phyloP scores from a whole-genome alignment of 2,797 vertebrate species.

The Ptychadena robeensis region DNA sequence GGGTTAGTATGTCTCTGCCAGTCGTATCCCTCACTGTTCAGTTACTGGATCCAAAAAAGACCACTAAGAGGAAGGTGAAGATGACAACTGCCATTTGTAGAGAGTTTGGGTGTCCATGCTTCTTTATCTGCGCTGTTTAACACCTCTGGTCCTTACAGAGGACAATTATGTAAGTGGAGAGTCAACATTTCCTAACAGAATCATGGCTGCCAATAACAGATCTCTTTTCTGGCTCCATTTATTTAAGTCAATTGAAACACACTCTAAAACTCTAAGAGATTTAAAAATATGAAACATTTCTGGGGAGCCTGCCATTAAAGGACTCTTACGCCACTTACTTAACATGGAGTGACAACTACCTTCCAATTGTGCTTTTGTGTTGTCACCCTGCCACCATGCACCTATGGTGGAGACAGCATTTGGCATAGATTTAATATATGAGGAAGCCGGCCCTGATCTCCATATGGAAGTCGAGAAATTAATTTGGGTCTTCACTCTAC shows the following conservation, averaged over 20 bases:
- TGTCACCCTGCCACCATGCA: too few relatives aligned
- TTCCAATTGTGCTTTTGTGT: too few relatives aligned
- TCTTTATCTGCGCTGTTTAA: constrained; percentile 42
- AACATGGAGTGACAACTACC: too few relatives aligned
- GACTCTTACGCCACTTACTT: too few relatives aligned
- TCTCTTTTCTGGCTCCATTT: neutral
- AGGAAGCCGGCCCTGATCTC: too few relatives aligned
- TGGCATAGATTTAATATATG: too few relatives aligned
- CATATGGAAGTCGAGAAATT: too few relatives aligned
- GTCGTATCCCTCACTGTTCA: neutral
- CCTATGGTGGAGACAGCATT: too few relatives aligned
- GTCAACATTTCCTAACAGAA: constrained; percentile 29
- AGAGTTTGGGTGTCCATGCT: constrained; percentile 10
- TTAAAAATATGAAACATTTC: too few relatives aligned
- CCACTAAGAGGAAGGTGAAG: constrained; percentile 52
- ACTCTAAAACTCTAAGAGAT: too few relatives aligned
- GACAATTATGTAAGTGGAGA: constrained; percentile 17
- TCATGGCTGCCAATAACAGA: constrained; percentile 16
- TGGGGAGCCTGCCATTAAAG: too few relatives aligned
- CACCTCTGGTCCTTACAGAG: constrained; percentile 11
- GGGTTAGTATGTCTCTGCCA: constrained; percentile 27
- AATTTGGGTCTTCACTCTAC: too few relatives aligned
- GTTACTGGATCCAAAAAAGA: constrained; percentile 34
- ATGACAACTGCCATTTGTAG: constrained; percentile 43
- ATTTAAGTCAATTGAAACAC: neutral